phyloP scores from a whole-genome alignment of 2,113 vertebrate species.

The Pantherophis guttatus region DNA sequence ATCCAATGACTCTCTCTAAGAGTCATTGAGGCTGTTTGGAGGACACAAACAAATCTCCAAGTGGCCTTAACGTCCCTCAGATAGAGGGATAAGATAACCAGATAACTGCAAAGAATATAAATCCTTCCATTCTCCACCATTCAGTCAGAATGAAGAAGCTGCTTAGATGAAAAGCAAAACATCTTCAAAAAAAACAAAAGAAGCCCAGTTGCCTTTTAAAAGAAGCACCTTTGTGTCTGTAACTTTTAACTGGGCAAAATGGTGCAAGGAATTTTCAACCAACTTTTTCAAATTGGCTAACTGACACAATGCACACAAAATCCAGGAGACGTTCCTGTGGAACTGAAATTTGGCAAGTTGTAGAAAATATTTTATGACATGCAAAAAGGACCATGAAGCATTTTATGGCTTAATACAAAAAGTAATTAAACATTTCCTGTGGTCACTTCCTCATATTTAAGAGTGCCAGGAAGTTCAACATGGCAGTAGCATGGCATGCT shows the following conservation, averaged over 20 bases:
- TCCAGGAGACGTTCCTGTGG: background rate
- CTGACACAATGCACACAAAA: background rate
- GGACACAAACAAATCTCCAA: no score
- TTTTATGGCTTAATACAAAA: background rate
- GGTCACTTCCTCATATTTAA: background rate
- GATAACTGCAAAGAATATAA: no score
- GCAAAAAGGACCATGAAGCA: background rate
- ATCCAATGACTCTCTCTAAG: background rate
- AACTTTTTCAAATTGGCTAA: background rate
- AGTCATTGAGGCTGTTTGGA: no score
- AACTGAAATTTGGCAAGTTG: background rate
- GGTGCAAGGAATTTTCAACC: background rate
- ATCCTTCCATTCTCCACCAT: no score
- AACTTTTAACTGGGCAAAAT: background rate
- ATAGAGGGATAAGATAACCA: no score
- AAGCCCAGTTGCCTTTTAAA: background rate
- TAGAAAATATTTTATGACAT: background rate
- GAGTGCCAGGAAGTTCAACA: background rate
- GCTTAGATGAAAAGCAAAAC: no score
- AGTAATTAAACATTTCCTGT: background rate
- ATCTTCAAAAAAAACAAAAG: no score
- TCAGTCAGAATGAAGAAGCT: no score
- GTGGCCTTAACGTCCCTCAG: no score
- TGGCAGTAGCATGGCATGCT: background rate
- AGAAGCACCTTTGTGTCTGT: background rate